Evolutionary conservation across 1,140 invertebrate genomes (phyloP), one percentile per base, ranked within the genome.

Genomic region (Sitodiplosis mosellana): DNA sequence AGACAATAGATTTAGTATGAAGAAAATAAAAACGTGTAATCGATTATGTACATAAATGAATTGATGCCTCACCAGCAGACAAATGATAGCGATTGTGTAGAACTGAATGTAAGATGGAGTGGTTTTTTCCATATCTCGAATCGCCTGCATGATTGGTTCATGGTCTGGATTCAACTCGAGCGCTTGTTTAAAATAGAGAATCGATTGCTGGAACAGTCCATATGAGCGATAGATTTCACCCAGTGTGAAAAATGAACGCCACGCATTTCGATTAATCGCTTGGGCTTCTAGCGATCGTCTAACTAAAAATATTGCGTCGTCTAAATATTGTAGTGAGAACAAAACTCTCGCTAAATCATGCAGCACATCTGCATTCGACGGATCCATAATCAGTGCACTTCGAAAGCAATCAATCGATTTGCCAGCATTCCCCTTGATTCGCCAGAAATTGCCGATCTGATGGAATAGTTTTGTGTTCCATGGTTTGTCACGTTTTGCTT

Each of bases 181-280:
- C 14, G 83, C 79, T 56, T 87, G 83, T 50, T 77, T 70, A 41
- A 88, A 70, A 60, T 91, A 84, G 40, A 85, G 69, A 17, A 80
- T 73, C 40, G 86, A 85, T 65, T 89, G 83, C 69, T 87, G 76
- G 57, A 75, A 75, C 61, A 87, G 82, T 50, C 85, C 85, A 59
- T 87, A 87, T 4, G 84, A 82, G 61, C 83, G 83, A 55, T 84
- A 83, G 63, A 84, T 84, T 68, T 85, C 80, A 21, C 81, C 86
- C 14, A 89, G 69, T 10, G 84, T 89, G 57, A 88, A 87, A 66
- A 89, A 87, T 60, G 90, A 86, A 56, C 86, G 78, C 87, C 87
- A 91, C 0, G 86, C 81, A 60, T 80, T 85, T 53, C 82, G 77
- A 60, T 87, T 83, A 0, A 81, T 77, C 20, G 83, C 75, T 58